A percentile compares a stretch with the other conserved stretches of the same genome.
Conservation (phyloP, 2,888 invertebrate genomes). For the Pachymerium ferrugineum region DNA sequence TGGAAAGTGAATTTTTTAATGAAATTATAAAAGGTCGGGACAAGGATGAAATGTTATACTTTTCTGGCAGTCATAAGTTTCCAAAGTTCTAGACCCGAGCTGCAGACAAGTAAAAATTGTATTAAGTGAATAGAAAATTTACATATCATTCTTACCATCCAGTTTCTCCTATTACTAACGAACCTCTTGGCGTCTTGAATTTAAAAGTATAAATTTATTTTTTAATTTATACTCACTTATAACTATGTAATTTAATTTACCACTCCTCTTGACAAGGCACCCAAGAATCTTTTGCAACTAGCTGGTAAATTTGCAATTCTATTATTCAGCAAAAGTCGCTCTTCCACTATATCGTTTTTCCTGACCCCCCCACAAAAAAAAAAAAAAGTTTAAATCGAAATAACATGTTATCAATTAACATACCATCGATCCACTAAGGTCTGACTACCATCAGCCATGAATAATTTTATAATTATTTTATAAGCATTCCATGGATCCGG, state of each 20-base stretch:
- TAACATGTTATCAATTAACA: neutral
- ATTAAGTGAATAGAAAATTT: neutral
- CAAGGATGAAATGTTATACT: no score
- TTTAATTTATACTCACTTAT: no score
- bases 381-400: neutral
- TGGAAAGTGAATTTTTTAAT: no score
- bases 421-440: slow-evolving; percentile 35
- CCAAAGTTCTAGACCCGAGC: neutral
- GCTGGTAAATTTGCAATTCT: neutral
- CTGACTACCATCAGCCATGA: slow-evolving; percentile 37
- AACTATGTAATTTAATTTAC: no score
- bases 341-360: neutral
- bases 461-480: slow-evolving; percentile 33
- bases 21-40: no score
- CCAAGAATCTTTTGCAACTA: neutral
- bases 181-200: neutral
- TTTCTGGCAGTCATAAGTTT: no score
- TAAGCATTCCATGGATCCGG: slow-evolving; percentile 37
- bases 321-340: neutral
- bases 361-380: no score
- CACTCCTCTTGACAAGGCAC: neutral
- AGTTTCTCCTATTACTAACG: neutral
- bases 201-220: neutral
- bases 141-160: neutral
- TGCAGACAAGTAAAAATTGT: neutral